Base-by-base conservation (phyloP, 2,797 vertebrate species). In the Apodemus agrarius region DNA sequence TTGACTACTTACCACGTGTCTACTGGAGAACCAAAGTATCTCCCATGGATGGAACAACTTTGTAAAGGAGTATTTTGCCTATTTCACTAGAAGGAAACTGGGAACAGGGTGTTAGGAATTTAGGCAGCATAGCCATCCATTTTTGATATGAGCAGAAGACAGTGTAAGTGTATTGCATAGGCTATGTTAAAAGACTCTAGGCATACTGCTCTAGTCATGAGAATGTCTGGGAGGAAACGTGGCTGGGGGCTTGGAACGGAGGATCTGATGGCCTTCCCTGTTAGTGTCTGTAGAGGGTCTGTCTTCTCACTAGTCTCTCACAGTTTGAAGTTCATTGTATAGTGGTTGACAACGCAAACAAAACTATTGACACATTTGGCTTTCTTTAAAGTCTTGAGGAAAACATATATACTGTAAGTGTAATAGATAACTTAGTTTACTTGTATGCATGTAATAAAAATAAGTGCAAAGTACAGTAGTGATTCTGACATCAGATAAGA, bases 401-500 rank as follows among this genome's bases (percentile, higher is more conserved):
- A 69, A 83, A 80, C 34, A 37, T 4, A 67, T 31, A 46, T 7
- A 40, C 75, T 72, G 2, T 49, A 90, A 76, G 75, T 2, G 40
- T 6, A 86, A 43, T 29, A 26, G 19, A n/a, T 5, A 40, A 49
- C 74, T 75, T 52, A 85, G 21, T 86, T 83, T 31, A 92, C 31
- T 52, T 83, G 17, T 83, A 12, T 49, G n/a, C 8, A 57, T 76
- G 90, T 49, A 90, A 93, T 13, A 63, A 93, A 93, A 91, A 7
- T 37, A 37, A 87, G 22, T 46, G 9, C 11, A 82, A 46, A 43
- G 14, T 83, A 79, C 26, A 79, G 29, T 65, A 93, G 61, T 5
- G 94, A 72, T 82, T 75, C 91, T 65, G 85, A 92, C 96, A 90
- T 95, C 67, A 88, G 91, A 43, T 65, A 88, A 46, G 13, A 84